A percentile compares a stretch with the other conserved stretches of the same genome.
Evolutionary conservation across 2,113 vertebrate species (phyloP).

Genomic region (Perccottus glenii): DNA sequence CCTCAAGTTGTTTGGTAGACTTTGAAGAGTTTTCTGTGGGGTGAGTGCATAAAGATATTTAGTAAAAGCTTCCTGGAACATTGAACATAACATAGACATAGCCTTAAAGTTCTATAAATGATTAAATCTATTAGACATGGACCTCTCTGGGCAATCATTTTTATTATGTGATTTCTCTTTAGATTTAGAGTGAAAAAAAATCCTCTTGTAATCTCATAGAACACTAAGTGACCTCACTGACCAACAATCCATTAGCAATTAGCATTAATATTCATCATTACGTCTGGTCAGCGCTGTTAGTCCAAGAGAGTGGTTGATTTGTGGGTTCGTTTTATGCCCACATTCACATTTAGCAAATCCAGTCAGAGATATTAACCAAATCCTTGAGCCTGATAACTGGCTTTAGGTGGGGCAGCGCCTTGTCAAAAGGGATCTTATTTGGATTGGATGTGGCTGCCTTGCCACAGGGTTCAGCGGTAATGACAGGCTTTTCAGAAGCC

Average conservation of each 20-base stretch:
- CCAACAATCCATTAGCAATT: slow-evolving; percentile 12
- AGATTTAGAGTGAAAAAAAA: neutral
- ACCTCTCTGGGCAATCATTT: neutral
- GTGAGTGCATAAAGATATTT: too few relatives aligned
- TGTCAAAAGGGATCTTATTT: slow-evolving; percentile 54
- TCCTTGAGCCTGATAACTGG: slow-evolving; percentile 38
- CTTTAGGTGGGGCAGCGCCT: slow-evolving; percentile 44
- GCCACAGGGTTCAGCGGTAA: slow-evolving; percentile 72
- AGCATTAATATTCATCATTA: neutral
- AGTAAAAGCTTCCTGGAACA: too few relatives aligned
- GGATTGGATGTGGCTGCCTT: slow-evolving; percentile 56
- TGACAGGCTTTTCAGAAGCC: slow-evolving; percentile 70
- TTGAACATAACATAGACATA: too few relatives aligned
- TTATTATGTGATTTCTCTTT: slow-evolving; percentile 6
- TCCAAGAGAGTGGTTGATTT: neutral
- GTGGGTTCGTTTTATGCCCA: slow-evolving; percentile 21
- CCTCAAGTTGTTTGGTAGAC: too few relatives aligned
- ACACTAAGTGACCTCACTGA: slow-evolving; percentile 1
- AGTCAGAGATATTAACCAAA: slow-evolving; percentile 36
- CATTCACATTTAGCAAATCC: slow-evolving; percentile 23
- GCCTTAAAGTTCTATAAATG: neutral
- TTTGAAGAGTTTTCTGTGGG: too few relatives aligned
- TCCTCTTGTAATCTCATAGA: slow-evolving; percentile 6
- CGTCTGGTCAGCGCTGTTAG: neutral
- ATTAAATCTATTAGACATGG: neutral